Evolutionary conservation across 2,888 invertebrate genomes (phyloP), one percentile per base, ranked within the genome.

Genomic region (Dorcus hopei): DNA sequence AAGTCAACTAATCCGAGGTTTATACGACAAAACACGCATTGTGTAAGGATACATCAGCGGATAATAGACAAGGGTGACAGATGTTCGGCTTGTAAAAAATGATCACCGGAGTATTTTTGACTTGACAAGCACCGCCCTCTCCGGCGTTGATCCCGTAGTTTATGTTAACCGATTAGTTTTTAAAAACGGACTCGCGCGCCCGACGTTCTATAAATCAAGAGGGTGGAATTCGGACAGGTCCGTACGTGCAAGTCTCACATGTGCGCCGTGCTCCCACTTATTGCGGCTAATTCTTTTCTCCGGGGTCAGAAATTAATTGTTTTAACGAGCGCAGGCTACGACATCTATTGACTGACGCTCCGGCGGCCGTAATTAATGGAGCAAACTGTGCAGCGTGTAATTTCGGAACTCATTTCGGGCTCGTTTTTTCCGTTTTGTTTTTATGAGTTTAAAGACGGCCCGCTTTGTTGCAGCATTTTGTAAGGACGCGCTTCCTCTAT

Each of bases 71-170:
- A 56, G 59, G 65, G 71, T 68, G 72, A 72, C 74, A 75, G 74
- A 74, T 75, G 74, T 74, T 73, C 66, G 67, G 26, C 67, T 68
- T 66, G 64, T 72, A 73, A 73, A 74, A 74, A 73, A 74, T 69
- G 68, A 72, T 67, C 45, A 60, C 47, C 52, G 38, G 49, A 38
- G 50, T 48, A 52, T 53, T 45, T 45, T 45, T 45, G 45, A 23
- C 52, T 52, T 42, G 42, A 52, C 39, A 52, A 52, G 43, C 42
- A 42, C 41, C 39, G 52, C 52, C 52, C 41, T 42, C 43, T 33
- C 26, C 26, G 23, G 39, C 42, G 41, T 52, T 52, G 52, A 52
- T 52, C 11, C 52, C 45, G 11, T 45, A 45, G 45, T 45, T 45
- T 45, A 43, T 56, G 58, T 61, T 61, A 58, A 58, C 58, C 43